Percentiles rank a stretch among this genome's conserved stretches.
These are phyloP conservation scores for Eciton burchellii DNA, from an alignment of 1,140 invertebrate species.

Conservation along the genomic window DNA sequence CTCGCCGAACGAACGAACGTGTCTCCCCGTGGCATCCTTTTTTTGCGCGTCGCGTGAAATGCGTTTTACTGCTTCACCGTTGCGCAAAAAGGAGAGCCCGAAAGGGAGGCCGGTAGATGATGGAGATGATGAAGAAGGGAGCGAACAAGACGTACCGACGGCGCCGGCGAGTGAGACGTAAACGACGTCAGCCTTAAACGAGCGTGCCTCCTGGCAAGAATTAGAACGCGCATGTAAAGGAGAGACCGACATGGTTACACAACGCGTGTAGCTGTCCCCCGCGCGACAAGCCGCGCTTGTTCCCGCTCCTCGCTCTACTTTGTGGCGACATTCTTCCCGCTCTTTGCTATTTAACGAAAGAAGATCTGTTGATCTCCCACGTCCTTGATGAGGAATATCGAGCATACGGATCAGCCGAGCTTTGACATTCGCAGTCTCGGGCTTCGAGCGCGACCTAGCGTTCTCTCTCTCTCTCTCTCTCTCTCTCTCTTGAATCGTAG, in stretches of 20 bases:
- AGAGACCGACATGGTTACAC: neutral
- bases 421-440: too few relatives aligned
- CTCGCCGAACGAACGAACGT: slow-evolving; percentile 51
- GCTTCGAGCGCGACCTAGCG: too few relatives aligned
- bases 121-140: slow-evolving; percentile 73
- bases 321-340: too few relatives aligned
- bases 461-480: too few relatives aligned
- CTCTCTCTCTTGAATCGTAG: neutral
- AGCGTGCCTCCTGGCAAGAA: slow-evolving; percentile 1
- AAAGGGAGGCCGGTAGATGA: slow-evolving; percentile 61
- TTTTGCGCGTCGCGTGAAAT: slow-evolving; percentile 69
- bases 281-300: too few relatives aligned
- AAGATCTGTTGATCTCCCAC: too few relatives aligned
- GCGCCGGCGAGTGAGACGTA: slow-evolving; percentile 68
- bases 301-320: too few relatives aligned
- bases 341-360: too few relatives aligned
- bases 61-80: slow-evolving; percentile 71
- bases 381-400: too few relatives aligned
- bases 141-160: slow-evolving; percentile 67
- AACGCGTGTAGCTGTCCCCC: neutral
- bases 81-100: slow-evolving; percentile 62
- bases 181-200: slow-evolving; percentile 55
- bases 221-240: slow-evolving; percentile 31
- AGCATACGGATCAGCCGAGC: too few relatives aligned
- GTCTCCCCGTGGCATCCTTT: slow-evolving; percentile 52